These are phyloP conservation scores for Pachymerium ferrugineum DNA, from an alignment of 2,888 invertebrate species.

Conservation along the genomic window DNA sequence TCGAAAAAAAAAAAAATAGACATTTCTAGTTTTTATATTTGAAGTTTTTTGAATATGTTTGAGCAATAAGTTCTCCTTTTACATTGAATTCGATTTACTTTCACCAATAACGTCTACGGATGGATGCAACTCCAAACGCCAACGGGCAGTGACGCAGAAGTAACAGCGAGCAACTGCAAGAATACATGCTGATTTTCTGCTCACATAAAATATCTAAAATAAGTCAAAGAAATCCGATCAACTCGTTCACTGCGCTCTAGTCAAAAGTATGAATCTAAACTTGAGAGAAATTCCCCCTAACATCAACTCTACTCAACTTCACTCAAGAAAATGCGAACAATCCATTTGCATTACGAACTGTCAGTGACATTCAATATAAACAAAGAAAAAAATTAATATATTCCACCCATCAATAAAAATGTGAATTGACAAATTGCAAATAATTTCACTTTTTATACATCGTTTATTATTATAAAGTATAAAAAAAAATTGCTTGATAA, in stretches of 20 bases:
- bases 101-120: not conserved
- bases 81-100: conserved; percentile 19
- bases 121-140: conserved; percentile 3
- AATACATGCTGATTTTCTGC: not conserved
- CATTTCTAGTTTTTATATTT: too few relatives aligned
- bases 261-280: not conserved
- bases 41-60: too few relatives aligned
- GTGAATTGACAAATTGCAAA: too few relatives aligned
- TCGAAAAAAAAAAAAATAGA: too few relatives aligned
- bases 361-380: too few relatives aligned
- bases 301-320: not conserved
- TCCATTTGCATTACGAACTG: too few relatives aligned
- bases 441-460: not conserved
- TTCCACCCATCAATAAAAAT: too few relatives aligned
- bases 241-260: not conserved
- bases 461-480: not conserved
- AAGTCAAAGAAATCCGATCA: conserved; percentile 10
- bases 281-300: too few relatives aligned
- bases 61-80: not conserved
- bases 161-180: not conserved
- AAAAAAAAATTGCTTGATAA: conserved; percentile 16
- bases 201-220: conserved; percentile 12
- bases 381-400: too few relatives aligned
- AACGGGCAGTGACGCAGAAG: not conserved
- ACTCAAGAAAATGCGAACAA: not conserved